These are phyloP conservation scores for Margarornis squamiger DNA, from an alignment of 2,797 vertebrate genomes.

Conservation along the genomic window DNA sequence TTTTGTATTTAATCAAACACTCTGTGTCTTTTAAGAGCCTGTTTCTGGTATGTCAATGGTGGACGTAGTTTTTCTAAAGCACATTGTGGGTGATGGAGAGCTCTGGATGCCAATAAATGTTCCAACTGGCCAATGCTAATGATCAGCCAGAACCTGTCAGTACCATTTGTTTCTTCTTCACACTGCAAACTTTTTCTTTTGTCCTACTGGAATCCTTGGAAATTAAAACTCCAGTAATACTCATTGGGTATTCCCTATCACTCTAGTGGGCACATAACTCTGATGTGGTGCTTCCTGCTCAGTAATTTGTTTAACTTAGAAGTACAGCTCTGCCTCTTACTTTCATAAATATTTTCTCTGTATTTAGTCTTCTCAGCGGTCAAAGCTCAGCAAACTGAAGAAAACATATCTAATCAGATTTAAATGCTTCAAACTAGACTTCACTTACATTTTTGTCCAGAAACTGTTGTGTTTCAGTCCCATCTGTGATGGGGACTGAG, in stretches of 20 bases:
- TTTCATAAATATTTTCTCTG: conserved; percentile 49
- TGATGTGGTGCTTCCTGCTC: background rate
- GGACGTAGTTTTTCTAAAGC: background rate
- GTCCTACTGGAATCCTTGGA: background rate
- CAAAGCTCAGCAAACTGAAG: conserved; percentile 50
- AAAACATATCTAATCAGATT: conserved; percentile 55
- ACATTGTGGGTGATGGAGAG: background rate
- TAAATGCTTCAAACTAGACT: conserved; percentile 41
- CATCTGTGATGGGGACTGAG: conserved; percentile 18
- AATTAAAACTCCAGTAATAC: background rate
- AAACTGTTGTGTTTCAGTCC: conserved; percentile 32
- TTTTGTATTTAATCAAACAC: background rate
- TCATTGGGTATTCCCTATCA: background rate
- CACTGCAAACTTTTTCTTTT: background rate
- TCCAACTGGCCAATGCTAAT: conserved; percentile 34
- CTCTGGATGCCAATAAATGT: background rate
- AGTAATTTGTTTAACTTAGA: conserved; percentile 36
- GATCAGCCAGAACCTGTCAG: conserved; percentile 21
- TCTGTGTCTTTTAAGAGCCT: background rate
- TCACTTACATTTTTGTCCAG: conserved; percentile 37
- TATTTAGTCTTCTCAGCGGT: conserved; percentile 33
- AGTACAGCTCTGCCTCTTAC: conserved; percentile 23
- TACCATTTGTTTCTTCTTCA: conserved; percentile 24
- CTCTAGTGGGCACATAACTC: background rate
- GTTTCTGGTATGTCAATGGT: background rate